Conservation (phyloP, 2,113 vertebrate species). For the Melanerpes formicivorus region DNA sequence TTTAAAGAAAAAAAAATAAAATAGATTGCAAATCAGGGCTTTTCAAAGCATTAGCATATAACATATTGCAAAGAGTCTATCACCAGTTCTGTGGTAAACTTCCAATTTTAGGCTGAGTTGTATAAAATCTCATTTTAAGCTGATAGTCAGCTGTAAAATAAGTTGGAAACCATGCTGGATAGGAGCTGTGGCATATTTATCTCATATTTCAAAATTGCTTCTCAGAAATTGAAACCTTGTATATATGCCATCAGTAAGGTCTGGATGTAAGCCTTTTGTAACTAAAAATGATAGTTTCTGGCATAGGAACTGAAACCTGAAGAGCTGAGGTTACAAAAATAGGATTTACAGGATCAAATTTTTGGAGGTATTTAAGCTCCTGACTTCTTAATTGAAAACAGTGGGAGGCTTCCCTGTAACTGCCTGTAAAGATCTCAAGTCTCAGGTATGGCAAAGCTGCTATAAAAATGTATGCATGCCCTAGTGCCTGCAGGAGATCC, state of each 20-base stretch:
- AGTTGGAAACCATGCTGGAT: slow-evolving; percentile 10
- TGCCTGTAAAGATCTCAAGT: background rate
- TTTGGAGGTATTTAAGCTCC: background rate
- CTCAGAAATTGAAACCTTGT: slow-evolving; percentile 19
- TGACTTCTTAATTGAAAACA: background rate
- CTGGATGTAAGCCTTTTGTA: slow-evolving; percentile 16
- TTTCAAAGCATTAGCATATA: background rate
- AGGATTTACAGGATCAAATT: background rate
- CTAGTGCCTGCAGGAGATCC: background rate
- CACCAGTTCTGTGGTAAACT: slow-evolving; percentile 9
- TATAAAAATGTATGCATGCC: background rate
- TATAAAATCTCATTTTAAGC: slow-evolving; percentile 61
- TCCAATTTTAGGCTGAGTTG: slow-evolving; percentile 18
- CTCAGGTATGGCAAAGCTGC: background rate
- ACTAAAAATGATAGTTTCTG: background rate
- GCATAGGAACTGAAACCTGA: background rate
- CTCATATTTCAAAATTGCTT: slow-evolving; percentile 23
- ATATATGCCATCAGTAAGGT: background rate
- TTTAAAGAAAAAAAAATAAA: background rate
- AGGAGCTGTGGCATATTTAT: slow-evolving; percentile 16
- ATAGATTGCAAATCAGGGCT: background rate
- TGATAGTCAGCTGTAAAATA: slow-evolving; percentile 46
- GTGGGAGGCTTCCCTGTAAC: background rate
- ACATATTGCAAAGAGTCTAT: background rate
- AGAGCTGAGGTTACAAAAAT: background rate